phyloP scores from a whole-genome alignment of 2,113 vertebrate species.

The Rana temporaria region DNA sequence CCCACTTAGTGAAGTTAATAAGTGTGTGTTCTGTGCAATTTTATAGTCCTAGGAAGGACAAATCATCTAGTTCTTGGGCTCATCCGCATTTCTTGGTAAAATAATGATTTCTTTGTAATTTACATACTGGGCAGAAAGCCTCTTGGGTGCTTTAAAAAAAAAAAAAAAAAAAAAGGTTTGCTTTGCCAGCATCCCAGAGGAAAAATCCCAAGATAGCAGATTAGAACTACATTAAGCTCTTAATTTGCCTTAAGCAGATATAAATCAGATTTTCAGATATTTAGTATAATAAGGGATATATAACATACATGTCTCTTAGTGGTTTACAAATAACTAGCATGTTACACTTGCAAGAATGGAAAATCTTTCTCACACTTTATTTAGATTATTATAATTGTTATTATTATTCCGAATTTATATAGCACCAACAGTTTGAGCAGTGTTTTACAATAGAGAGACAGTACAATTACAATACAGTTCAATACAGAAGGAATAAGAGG shows the following conservation, averaged over 20 bases:
- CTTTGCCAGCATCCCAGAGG: conserved; percentile 48
- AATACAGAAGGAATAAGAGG: too few relatives aligned
- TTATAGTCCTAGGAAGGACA: conserved; percentile 28
- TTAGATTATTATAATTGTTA: too few relatives aligned
- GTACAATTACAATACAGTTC: too few relatives aligned
- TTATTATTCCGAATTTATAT: too few relatives aligned
- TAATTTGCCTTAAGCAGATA: conserved; percentile 61
- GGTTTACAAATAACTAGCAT: neutral
- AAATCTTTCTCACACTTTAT: too few relatives aligned
- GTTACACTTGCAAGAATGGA: too few relatives aligned
- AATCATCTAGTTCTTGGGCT: conserved; percentile 24
- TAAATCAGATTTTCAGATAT: conserved; percentile 48
- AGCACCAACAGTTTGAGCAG: too few relatives aligned
- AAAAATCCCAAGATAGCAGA: conserved; percentile 57
- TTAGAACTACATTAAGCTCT: conserved; percentile 62
- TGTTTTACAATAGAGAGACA: too few relatives aligned
- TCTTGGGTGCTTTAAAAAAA: conserved; percentile 56
- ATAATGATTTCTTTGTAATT: conserved; percentile 17
- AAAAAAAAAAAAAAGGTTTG: conserved; percentile 51
- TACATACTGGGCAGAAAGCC: conserved; percentile 38
- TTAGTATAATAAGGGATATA: conserved; percentile 14
- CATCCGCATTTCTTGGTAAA: conserved; percentile 38
- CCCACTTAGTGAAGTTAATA: conserved; percentile 45
- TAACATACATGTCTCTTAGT: neutral
- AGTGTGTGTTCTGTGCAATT: conserved; percentile 12